phyloP scores from a whole-genome alignment of 2,888 invertebrate genomes.

The Leucophenga montana region DNA sequence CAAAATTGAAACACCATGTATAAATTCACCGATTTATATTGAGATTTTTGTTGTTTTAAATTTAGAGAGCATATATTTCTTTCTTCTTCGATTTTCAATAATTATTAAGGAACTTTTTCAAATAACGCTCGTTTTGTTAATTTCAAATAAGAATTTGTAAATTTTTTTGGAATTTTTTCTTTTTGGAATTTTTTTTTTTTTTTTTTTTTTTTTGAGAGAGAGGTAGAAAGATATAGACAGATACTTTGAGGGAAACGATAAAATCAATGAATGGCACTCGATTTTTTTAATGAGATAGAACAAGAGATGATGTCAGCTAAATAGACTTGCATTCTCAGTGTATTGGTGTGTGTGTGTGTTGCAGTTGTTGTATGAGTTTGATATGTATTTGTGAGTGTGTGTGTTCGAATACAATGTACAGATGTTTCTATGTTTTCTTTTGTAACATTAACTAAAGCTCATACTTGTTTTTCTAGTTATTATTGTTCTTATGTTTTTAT shows the following conservation, averaged over 20 bases:
- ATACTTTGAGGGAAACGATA: slow-evolving; percentile 13
- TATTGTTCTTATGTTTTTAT: slow-evolving; percentile 32
- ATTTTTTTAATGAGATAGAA: slow-evolving; percentile 3
- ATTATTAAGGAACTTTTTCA: slow-evolving; percentile 53
- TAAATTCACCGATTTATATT: neutral
- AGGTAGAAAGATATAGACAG: neutral
- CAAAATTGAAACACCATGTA: neutral
- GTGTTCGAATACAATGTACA: slow-evolving; percentile 22
- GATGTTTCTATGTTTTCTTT: slow-evolving; percentile 23
- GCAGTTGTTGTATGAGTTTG: slow-evolving; percentile 25
- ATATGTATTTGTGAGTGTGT: slow-evolving; percentile 28
- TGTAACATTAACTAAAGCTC: slow-evolving; percentile 29
- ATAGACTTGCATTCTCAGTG: neutral
- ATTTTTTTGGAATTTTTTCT: slow-evolving; percentile 26
- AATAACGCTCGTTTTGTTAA: slow-evolving; percentile 53
- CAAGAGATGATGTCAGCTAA: slow-evolving; percentile 15
- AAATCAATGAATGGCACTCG: slow-evolving; percentile 7
- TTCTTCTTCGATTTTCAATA: slow-evolving; percentile 32
- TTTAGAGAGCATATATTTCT: neutral
- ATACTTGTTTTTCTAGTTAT: slow-evolving; percentile 38
- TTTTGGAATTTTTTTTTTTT: slow-evolving; percentile 24
- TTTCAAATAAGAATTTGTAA: too few relatives aligned
- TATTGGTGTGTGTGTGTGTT: slow-evolving; percentile 22
- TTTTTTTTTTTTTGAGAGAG: slow-evolving; percentile 38
- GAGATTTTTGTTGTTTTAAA: neutral